Evolutionary conservation across 1,140 invertebrate genomes (phyloP).

Genomic region (Spodoptera frugiperda): DNA sequence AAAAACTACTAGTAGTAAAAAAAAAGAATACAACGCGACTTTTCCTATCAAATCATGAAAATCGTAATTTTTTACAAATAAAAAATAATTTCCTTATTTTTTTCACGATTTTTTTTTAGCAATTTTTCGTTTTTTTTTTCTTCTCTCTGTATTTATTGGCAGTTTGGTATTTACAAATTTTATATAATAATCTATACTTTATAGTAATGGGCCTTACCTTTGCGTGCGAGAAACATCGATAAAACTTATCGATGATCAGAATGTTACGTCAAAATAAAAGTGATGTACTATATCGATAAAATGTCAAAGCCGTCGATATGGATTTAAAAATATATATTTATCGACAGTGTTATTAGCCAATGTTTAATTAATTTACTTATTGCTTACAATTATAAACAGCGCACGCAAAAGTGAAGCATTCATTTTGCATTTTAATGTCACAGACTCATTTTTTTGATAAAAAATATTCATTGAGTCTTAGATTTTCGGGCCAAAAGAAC

Average conservation of each 20-base stretch:
- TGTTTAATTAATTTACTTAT: not conserved
- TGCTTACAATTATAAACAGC: not conserved
- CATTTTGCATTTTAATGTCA: slow-evolving; percentile 25
- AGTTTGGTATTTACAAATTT: slow-evolving; percentile 43
- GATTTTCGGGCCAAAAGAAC: slow-evolving; percentile 21
- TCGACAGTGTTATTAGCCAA: slow-evolving; percentile 31
- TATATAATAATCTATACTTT: slow-evolving; percentile 38
- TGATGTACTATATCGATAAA: slow-evolving; percentile 23
- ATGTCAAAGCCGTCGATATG: slow-evolving; percentile 26
- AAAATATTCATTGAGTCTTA: slow-evolving; percentile 43
- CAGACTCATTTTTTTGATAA: slow-evolving; percentile 41
- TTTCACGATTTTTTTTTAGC: slow-evolving; percentile 35
- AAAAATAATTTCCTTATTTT: slow-evolving; percentile 20
- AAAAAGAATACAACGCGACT: slow-evolving; percentile 46
- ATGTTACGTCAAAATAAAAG: not conserved
- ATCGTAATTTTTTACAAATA: slow-evolving; percentile 42
- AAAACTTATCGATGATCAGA: slow-evolving; percentile 17
- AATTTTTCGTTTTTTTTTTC: slow-evolving; percentile 19
- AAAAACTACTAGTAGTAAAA: slow-evolving; percentile 49
- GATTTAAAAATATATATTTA: slow-evolving; percentile 43
- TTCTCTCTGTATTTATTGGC: slow-evolving; percentile 33
- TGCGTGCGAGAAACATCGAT: slow-evolving; percentile 28
- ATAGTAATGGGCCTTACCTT: slow-evolving; percentile 28
- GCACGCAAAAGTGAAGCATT: slow-evolving; percentile 40
- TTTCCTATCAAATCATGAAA: slow-evolving; percentile 41